Base-by-base conservation (phyloP, 2,113 vertebrate genomes). In the Opisthocomus hoazin region DNA sequence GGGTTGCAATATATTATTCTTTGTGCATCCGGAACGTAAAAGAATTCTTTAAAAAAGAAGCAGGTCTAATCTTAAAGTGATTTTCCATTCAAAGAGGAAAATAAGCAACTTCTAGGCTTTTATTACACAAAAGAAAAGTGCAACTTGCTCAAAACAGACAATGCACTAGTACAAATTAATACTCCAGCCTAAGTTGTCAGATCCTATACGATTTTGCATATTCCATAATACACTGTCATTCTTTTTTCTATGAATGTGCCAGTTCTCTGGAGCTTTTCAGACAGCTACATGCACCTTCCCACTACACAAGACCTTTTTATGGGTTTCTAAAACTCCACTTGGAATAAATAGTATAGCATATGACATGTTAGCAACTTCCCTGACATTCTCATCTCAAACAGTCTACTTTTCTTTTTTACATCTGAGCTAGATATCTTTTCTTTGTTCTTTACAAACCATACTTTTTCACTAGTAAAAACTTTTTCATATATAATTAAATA, bases 51-150 rank as follows among this genome's bases (percentile, higher is more conserved):
- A 46, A 41, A 70, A 86, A 90, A 66, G 20, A 54, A 89, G 12
- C 7, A 65, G 26, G 8, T 58, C 24, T 41, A 53, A 71, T 53
- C 41, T 69, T 60, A 48, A 48, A 37, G 36, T 5, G 16, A 71
- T 84, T 93, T 91, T 76, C 46, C 36, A 61, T 60, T 74, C 12
- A 61, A 89, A 54, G 39, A 74, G 54, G 23, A 90, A 91, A 84
- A 66, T 10, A 53, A 76, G 34, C 4, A 50, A 10, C 10, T 90
- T 51, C 65, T 23, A 80, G 16, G 27, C 3, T 66, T 92, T 89
- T 89, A 43, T 65, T 61, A 74, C 32, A 34, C 22, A 13, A 61
- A 61, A 74, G 37, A 91, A 61, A 41, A 56, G 39, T 9, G 2
- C 10, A 82, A 68, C 7, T 63, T 27, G 4, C 15, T 70, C 15